Evolutionary conservation across 2,797 vertebrate species (phyloP).

Genomic region (Brachyalestes nurse): DNA sequence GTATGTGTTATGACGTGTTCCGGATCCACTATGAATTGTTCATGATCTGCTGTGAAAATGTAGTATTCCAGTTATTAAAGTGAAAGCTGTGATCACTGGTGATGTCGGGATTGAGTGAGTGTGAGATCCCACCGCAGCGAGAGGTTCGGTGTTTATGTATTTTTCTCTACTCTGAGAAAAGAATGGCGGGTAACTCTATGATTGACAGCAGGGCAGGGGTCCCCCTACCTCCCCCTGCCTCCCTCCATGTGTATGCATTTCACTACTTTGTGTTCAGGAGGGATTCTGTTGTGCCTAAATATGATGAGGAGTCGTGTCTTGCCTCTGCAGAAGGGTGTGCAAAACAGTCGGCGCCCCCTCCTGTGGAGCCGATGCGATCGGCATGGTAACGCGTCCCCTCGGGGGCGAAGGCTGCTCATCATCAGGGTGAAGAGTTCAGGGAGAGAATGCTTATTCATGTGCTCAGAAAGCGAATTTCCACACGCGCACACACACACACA

Average conservation of each 20-base stretch:
- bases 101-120: no score
- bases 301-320: background rate
- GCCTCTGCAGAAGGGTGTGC: background rate
- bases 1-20: background rate
- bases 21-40: background rate
- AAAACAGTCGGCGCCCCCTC: background rate
- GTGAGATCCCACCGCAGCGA: no score
- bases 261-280: background rate
- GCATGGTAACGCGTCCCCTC: background rate
- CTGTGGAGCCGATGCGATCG: background rate
- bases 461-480: no score
- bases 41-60: background rate
- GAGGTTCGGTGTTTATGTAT: no score
- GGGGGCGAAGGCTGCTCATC: background rate
- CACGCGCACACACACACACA: background rate
- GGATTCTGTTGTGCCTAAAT: background rate
- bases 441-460: background rate
- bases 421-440: constrained; percentile 15
- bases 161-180: background rate
- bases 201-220: background rate
- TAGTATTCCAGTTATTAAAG: no score
- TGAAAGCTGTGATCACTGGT: no score
- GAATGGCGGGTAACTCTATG: background rate
- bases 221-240: no score
- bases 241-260: background rate